A percentile compares a stretch with the other conserved stretches of the same genome.
Conservation (phyloP, 2,797 vertebrate species). For the Dicrostonyx torquatus region DNA sequence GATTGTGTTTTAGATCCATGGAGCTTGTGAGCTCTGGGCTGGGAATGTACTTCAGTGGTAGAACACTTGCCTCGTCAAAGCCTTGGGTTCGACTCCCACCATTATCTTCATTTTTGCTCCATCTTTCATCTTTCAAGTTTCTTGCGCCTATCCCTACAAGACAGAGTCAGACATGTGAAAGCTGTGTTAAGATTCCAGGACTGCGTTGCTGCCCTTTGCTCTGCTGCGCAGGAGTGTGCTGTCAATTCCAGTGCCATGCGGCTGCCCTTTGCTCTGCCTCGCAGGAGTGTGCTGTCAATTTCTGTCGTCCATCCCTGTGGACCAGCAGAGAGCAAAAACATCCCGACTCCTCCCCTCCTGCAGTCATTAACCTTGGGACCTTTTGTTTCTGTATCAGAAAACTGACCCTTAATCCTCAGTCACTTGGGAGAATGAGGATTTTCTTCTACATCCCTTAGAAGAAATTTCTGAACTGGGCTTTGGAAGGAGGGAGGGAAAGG, state of each 20-base stretch:
- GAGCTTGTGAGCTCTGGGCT: background rate
- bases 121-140: background rate
- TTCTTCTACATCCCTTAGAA: background rate
- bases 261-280: background rate
- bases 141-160: background rate
- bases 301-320: background rate
- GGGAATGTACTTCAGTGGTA: background rate
- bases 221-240: background rate
- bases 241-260: background rate
- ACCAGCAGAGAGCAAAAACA: background rate
- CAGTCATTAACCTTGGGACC: background rate
- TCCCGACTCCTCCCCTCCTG: background rate
- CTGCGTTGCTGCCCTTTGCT: background rate
- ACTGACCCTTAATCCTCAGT: background rate
- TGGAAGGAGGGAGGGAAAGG: background rate
- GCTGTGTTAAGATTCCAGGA: background rate
- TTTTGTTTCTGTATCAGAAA: constrained; percentile 27
- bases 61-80: background rate
- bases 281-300: background rate
- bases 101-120: constrained; percentile 22
- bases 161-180: constrained; percentile 13
- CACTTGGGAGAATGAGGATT: background rate
- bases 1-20: background rate
- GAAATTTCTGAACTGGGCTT: constrained; percentile 22
- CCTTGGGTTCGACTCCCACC: background rate